Evolutionary conservation across 2,113 vertebrate species (phyloP).

Genomic region (Callorhinus ursinus): DNA sequence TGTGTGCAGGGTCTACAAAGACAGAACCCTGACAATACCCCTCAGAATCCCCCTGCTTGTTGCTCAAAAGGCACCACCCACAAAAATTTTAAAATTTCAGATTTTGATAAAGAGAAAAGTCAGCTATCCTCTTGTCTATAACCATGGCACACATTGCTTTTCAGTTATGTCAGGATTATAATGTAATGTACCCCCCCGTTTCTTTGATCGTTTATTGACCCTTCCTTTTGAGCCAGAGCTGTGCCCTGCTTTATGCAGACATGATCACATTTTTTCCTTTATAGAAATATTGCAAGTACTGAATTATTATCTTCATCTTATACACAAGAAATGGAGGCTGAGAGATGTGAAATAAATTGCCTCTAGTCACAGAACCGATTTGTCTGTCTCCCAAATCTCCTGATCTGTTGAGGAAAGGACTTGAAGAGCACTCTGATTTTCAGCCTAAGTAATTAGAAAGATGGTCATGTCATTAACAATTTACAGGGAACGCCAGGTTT

Average conservation of each 20-base stretch:
- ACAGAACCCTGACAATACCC: not conserved
- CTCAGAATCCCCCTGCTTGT: not conserved
- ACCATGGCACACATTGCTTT: not conserved
- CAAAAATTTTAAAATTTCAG: not conserved
- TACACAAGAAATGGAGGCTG: not conserved
- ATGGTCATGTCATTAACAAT: not conserved
- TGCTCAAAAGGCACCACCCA: not conserved
- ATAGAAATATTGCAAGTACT: too few species aligned
- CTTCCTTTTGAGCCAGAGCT: not conserved
- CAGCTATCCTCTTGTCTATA: not conserved
- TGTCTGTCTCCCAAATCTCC: not conserved
- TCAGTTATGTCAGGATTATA: not conserved
- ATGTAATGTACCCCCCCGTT: too few species aligned
- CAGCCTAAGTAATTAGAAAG: not conserved
- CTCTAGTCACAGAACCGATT: not conserved
- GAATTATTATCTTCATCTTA: not conserved
- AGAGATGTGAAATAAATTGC: not conserved
- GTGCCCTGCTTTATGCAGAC: not conserved
- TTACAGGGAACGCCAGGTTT: not conserved
- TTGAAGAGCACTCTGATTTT: not conserved
- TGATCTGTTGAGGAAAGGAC: not conserved
- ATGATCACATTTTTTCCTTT: not conserved
- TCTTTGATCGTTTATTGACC: not conserved
- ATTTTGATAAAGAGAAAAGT: not conserved
- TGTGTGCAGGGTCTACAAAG: not conserved